Conservation (phyloP, 2,888 invertebrate genomes). For the Andrena bucephala region DNA sequence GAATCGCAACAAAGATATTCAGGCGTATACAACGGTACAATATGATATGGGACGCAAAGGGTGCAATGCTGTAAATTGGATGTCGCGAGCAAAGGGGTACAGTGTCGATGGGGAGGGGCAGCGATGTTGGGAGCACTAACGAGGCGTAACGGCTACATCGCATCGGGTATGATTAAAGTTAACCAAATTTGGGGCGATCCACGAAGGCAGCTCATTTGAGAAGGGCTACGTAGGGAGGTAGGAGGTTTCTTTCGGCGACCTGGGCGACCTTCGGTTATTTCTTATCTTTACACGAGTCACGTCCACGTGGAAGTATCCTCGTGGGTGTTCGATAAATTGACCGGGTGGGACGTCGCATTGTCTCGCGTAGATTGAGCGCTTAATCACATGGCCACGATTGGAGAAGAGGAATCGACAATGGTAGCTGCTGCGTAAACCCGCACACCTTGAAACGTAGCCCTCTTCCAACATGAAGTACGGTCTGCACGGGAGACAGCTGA, state of each 20-base stretch:
- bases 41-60: background rate
- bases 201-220: constrained; percentile 15
- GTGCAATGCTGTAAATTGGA: background rate
- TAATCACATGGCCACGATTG: constrained; percentile 77
- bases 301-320: constrained; percentile 72
- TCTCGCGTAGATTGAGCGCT: constrained; percentile 80
- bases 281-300: constrained; percentile 69
- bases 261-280: constrained; percentile 64
- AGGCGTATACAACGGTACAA: too few relatives aligned
- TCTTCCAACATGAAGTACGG: background rate
- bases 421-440: constrained; percentile 50
- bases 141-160: constrained; percentile 25
- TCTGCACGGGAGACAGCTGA: background rate
- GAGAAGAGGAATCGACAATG: constrained; percentile 68
- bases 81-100: background rate
- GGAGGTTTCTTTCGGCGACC: constrained; percentile 41
- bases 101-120: constrained; percentile 1
- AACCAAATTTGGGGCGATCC: constrained; percentile 58
- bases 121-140: background rate
- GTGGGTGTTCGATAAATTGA: constrained; percentile 83
- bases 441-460: background rate
- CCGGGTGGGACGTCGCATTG: constrained; percentile 80
- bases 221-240: background rate
- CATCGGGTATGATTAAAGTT: constrained; percentile 22
- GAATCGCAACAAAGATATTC: too few relatives aligned